These are phyloP conservation scores for Urosaurus nigricauda DNA, from an alignment of 2,797 vertebrate species.

Conservation along the genomic window DNA sequence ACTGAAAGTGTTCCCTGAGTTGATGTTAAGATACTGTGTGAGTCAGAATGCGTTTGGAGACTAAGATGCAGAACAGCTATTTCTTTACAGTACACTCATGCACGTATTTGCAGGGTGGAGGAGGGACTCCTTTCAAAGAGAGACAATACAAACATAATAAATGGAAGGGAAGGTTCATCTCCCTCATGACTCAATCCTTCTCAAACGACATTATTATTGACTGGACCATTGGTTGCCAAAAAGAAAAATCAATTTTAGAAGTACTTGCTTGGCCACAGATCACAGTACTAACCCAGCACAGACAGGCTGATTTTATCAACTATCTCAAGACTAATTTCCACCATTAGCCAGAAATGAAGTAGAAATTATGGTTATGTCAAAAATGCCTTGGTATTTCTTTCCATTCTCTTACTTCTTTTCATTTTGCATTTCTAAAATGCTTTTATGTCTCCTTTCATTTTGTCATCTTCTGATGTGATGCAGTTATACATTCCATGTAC, in stretches of 20 bases:
- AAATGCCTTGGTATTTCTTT: constrained; percentile 66
- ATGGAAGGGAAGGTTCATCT: constrained; percentile 80
- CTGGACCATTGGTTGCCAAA: constrained; percentile 84
- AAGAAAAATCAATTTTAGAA: constrained; percentile 85
- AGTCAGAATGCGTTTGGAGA: constrained; percentile 57
- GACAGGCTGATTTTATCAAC: constrained; percentile 82
- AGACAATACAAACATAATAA: constrained; percentile 85
- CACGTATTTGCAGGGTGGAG: constrained; percentile 37
- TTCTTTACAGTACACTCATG: constrained; percentile 63
- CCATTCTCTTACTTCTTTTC: constrained; percentile 63
- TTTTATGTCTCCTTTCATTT: constrained; percentile 39
- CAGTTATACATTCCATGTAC: constrained; percentile 19
- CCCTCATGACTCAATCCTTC: constrained; percentile 81
- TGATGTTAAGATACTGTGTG: constrained; percentile 49
- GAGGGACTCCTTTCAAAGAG: constrained; percentile 75
- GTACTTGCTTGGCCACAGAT: constrained; percentile 77
- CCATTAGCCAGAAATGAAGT: constrained; percentile 77
- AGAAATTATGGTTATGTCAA: constrained; percentile 71
- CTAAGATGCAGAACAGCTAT: constrained; percentile 28
- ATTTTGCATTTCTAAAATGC: constrained; percentile 37
- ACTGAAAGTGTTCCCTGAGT: constrained; percentile 7
- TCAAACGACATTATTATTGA: constrained; percentile 88
- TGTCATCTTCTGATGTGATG: constrained; percentile 14
- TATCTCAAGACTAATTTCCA: constrained; percentile 79
- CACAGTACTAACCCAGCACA: constrained; percentile 74